These are phyloP conservation scores for Numenius arquata DNA, from an alignment of 2,113 vertebrate species.

Conservation along the genomic window DNA sequence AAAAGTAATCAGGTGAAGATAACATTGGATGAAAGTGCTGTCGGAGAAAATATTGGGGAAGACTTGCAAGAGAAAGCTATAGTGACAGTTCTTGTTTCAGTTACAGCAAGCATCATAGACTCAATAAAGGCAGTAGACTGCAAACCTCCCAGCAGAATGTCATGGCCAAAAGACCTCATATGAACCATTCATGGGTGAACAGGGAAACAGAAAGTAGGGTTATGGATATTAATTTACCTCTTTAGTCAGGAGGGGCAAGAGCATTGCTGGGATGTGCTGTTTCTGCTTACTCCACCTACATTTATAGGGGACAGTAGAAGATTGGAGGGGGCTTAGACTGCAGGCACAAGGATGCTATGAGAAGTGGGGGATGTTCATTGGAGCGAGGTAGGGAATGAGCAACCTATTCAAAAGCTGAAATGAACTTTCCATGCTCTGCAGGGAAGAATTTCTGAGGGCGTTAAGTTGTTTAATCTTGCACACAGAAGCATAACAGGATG, in stretches of 20 bases:
- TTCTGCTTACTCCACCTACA: background rate
- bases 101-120: background rate
- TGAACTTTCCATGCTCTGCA: background rate
- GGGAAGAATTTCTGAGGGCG: background rate
- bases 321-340: background rate
- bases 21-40: conserved; percentile 51
- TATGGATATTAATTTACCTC: background rate
- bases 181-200: background rate
- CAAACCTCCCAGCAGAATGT: background rate
- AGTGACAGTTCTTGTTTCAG: conserved; percentile 46
- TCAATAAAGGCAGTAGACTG: background rate
- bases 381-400: background rate
- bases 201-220: background rate
- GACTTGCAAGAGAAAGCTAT: conserved; percentile 23
- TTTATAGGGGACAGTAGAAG: background rate
- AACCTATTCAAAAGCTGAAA: background rate
- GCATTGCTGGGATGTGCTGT: background rate
- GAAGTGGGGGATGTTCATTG: background rate
- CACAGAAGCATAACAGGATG: background rate
- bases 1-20: conserved; percentile 50
- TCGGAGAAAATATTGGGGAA: conserved; percentile 37
- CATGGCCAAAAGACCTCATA: background rate
- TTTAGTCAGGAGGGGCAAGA: background rate
- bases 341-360: background rate
- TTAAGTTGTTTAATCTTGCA: background rate